phyloP scores from a whole-genome alignment of 1,140 invertebrate species.

The Lasioglossum albipes region DNA sequence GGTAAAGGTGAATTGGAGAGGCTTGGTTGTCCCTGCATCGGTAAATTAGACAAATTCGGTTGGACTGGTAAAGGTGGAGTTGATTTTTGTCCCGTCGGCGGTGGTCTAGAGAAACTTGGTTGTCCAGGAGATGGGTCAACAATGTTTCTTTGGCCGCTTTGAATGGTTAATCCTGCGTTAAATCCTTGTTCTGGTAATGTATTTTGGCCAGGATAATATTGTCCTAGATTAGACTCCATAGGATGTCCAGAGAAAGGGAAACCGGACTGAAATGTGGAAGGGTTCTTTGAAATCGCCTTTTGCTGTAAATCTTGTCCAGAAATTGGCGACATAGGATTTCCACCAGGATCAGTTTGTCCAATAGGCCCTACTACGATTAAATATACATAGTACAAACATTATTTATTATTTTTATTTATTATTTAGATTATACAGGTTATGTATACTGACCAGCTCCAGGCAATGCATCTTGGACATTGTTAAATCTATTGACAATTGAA shows the following conservation, averaged over 20 bases:
- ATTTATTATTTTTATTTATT: neutral
- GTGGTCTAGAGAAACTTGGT: slow-evolving; percentile 53
- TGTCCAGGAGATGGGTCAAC: slow-evolving; percentile 59
- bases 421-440: neutral
- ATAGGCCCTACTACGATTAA: slow-evolving; percentile 55
- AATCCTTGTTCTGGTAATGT: slow-evolving; percentile 60
- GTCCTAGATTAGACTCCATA: slow-evolving; percentile 48
- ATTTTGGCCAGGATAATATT: slow-evolving; percentile 66
- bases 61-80: slow-evolving; percentile 49
- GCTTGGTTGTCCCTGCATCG: slow-evolving; percentile 53
- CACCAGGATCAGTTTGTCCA: slow-evolving; percentile 64
- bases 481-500: slow-evolving; percentile 64
- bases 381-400: neutral
- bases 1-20: slow-evolving; percentile 40
- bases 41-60: slow-evolving; percentile 42
- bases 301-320: slow-evolving; percentile 46
- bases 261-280: slow-evolving; percentile 54
- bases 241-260: slow-evolving; percentile 60
- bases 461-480: slow-evolving; percentile 55
- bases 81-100: slow-evolving; percentile 49
- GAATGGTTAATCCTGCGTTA: slow-evolving; percentile 60
- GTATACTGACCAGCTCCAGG: slow-evolving; percentile 42
- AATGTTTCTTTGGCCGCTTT: slow-evolving; percentile 54
- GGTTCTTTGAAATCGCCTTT: slow-evolving; percentile 51
- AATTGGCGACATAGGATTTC: slow-evolving; percentile 46